Conservation (phyloP, 1,140 invertebrate genomes). For the Diachasma alloeum region DNA sequence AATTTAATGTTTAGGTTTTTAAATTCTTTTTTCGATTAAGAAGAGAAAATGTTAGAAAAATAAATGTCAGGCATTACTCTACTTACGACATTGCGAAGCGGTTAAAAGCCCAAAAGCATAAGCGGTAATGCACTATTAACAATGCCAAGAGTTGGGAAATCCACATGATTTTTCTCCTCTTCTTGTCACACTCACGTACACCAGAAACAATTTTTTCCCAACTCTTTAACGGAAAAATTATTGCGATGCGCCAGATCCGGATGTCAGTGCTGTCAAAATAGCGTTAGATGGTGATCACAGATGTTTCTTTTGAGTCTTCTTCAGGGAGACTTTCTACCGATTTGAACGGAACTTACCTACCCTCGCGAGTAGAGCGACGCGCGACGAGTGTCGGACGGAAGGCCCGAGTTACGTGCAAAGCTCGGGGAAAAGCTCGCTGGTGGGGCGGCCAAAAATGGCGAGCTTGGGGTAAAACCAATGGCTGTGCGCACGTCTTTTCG, state of each 20-base stretch:
- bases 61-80: not conserved
- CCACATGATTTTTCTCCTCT: not conserved
- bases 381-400: slow-evolving; percentile 55
- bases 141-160: slow-evolving; percentile 5
- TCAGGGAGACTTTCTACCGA: not conserved
- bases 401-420: slow-evolving; percentile 21
- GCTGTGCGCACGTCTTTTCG: not conserved
- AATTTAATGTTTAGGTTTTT: not conserved
- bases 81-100: slow-evolving; percentile 36
- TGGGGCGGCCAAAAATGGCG: slow-evolving; percentile 67
- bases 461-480: slow-evolving; percentile 28
- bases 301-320: not conserved
- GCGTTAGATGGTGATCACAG: not conserved
- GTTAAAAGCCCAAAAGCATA: slow-evolving; percentile 27
- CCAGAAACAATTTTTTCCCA: not conserved
- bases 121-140: slow-evolving; percentile 19
- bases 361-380: slow-evolving; percentile 56
- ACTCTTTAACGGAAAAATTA: not conserved
- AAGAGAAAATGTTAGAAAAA: no score
- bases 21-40: no score
- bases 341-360: slow-evolving; percentile 55
- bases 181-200: slow-evolving; percentile 4
- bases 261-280: slow-evolving; percentile 12
- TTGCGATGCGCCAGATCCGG: not conserved
- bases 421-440: slow-evolving; percentile 31